Evolutionary conservation across 2,797 vertebrate genomes (phyloP).

Genomic region (Cossypha caffra): DNA sequence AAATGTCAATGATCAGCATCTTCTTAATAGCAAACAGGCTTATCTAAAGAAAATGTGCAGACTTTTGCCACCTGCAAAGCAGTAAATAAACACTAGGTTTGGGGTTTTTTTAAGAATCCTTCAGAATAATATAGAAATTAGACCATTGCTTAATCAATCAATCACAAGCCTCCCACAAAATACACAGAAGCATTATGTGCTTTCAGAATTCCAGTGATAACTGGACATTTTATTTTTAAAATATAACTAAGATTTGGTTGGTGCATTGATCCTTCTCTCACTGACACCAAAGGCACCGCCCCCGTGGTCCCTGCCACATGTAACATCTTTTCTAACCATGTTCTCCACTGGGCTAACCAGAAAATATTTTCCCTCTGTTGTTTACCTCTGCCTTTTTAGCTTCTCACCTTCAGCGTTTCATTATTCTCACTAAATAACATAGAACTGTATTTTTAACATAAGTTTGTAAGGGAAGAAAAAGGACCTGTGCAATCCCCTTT

Average conservation of each 20-base stretch:
- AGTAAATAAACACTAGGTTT: neutral
- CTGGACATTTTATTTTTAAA: neutral
- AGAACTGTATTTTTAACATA: neutral
- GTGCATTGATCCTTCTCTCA: neutral
- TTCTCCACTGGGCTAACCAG: neutral
- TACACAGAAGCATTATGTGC: neutral
- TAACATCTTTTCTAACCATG: neutral
- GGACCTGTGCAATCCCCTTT: neutral
- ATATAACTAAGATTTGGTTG: neutral
- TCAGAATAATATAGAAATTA: neutral
- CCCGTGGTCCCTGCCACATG: neutral
- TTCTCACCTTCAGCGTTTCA: neutral
- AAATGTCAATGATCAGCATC: slow-evolving; percentile 29
- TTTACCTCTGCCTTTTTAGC: neutral
- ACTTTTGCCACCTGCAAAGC: slow-evolving; percentile 12
- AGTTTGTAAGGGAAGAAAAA: neutral
- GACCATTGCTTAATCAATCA: neutral
- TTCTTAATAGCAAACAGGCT: neutral
- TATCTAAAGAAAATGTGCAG: neutral
- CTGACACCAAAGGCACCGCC: neutral
- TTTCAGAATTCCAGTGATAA: neutral
- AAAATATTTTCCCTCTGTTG: neutral
- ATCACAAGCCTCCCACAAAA: neutral
- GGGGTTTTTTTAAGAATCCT: neutral
- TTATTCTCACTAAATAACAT: neutral